phyloP scores from a whole-genome alignment of 1,140 invertebrate genomes.

The Matsumurasca onukii region DNA sequence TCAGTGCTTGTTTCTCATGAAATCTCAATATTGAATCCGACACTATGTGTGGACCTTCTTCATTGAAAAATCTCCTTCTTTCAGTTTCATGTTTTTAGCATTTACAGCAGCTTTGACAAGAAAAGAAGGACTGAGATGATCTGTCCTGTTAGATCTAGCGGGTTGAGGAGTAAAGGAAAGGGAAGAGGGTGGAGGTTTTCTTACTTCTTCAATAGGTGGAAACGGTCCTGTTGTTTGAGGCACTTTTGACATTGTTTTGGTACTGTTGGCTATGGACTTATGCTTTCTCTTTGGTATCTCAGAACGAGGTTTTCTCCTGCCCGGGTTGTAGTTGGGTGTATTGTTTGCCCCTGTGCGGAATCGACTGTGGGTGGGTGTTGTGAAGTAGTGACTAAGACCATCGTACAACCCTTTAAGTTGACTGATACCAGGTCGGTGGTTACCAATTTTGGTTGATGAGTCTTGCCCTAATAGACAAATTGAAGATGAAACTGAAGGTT shows the following conservation, averaged over 20 bases:
- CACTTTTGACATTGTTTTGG: constrained; percentile 12
- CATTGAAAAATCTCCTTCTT: constrained; percentile 42
- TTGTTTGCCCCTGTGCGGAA: constrained; percentile 20
- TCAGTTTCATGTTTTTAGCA: constrained; percentile 58
- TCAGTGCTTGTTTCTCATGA: constrained; percentile 34
- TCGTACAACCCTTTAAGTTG: constrained; percentile 78
- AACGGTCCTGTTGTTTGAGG: constrained; percentile 22
- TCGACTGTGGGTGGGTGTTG: constrained; percentile 61
- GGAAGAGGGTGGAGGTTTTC: not conserved
- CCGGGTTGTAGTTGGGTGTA: constrained; percentile 19
- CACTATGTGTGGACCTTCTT: constrained; percentile 24
- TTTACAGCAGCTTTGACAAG: constrained; percentile 66
- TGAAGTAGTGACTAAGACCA: constrained; percentile 81
- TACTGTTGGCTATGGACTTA: not conserved
- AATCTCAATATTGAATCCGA: constrained; percentile 1
- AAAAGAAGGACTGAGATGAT: constrained; percentile 59
- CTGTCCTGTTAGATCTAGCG: constrained; percentile 30
- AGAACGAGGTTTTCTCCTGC: constrained; percentile 22
- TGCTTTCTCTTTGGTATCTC: constrained; percentile 18
- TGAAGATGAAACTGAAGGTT: not conserved
- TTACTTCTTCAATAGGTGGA: not conserved
- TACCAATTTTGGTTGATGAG: constrained; percentile 39
- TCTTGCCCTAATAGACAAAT: constrained; percentile 1
- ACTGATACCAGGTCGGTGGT: constrained; percentile 55
- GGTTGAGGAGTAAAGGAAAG: not conserved